Conservation (phyloP, 2,888 invertebrate genomes). For the Alloscopus bannaensis region DNA sequence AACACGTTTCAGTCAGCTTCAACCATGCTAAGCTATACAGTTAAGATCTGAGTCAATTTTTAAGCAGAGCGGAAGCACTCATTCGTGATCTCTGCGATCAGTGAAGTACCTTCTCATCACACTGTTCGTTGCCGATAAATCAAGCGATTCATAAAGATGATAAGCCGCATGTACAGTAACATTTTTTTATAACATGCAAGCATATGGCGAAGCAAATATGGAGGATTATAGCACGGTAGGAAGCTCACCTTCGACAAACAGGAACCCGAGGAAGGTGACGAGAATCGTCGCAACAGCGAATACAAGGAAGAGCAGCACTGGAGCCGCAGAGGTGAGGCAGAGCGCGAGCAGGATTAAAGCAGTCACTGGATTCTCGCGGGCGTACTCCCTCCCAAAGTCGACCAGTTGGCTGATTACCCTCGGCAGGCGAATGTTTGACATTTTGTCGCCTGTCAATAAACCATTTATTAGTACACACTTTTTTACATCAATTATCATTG, state of each 20-base stretch:
- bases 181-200: too few relatives aligned
- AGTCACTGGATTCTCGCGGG: slow-evolving; percentile 65
- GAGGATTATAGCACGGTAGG: too few relatives aligned
- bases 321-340: slow-evolving; percentile 62
- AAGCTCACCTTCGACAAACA: slow-evolving; percentile 69
- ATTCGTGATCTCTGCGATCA: too few relatives aligned
- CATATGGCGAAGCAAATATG: too few relatives aligned
- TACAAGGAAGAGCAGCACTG: slow-evolving; percentile 64
- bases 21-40: too few relatives aligned
- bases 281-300: slow-evolving; percentile 67
- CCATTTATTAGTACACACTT: not conserved
- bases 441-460: slow-evolving; percentile 59
- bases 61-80: slow-evolving; percentile 24
- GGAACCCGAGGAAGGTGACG: slow-evolving; percentile 68
- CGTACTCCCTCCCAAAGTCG: slow-evolving; percentile 62
- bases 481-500: not conserved
- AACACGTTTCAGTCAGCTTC: too few relatives aligned
- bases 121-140: slow-evolving; percentile 27
- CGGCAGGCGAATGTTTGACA: slow-evolving; percentile 61
- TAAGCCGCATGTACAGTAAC: too few relatives aligned
- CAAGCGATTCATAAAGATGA: slow-evolving; percentile 34
- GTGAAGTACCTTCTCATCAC: too few relatives aligned
- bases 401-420: slow-evolving; percentile 56
- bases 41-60: too few relatives aligned
- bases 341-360: slow-evolving; percentile 62